Percentiles rank a stretch among this genome's conserved stretches.
phyloP scores from a whole-genome alignment of 2,797 vertebrate species.

The Artibeus jamaicensis region DNA sequence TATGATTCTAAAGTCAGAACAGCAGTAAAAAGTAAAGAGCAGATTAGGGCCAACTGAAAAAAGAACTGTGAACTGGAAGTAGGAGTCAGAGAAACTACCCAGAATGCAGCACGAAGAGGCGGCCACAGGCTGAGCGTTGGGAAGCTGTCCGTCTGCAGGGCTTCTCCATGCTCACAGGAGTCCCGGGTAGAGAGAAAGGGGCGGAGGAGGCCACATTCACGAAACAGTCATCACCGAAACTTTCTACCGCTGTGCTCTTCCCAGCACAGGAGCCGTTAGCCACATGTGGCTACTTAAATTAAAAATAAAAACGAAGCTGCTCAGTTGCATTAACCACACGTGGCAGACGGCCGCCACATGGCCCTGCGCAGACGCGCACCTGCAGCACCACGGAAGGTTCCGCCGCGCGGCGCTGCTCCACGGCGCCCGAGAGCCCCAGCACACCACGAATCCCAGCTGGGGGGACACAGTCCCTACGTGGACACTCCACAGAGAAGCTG shows the following conservation, averaged over 20 bases:
- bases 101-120: not conserved
- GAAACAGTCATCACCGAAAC: not conserved
- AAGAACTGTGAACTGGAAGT: not conserved
- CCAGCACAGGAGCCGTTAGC: not conserved
- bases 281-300: not conserved
- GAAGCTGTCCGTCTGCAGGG: not conserved
- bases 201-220: not conserved
- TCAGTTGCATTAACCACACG: not conserved
- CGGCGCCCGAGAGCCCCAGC: not conserved
- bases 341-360: not conserved
- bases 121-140: not conserved
- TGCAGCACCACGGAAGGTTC: not conserved
- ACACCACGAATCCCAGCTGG: not conserved
- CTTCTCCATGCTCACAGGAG: not conserved
- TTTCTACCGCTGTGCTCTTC: not conserved
- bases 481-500: not conserved
- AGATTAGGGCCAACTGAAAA: not conserved
- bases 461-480: not conserved
- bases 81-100: not conserved
- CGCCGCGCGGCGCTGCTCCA: not conserved
- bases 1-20: not conserved
- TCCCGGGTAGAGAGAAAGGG: not conserved
- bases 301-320: not conserved
- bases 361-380: not conserved
- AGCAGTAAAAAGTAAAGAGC: not conserved